Conservation (phyloP, 2,888 invertebrate genomes). For the Limnephilus auricula region DNA sequence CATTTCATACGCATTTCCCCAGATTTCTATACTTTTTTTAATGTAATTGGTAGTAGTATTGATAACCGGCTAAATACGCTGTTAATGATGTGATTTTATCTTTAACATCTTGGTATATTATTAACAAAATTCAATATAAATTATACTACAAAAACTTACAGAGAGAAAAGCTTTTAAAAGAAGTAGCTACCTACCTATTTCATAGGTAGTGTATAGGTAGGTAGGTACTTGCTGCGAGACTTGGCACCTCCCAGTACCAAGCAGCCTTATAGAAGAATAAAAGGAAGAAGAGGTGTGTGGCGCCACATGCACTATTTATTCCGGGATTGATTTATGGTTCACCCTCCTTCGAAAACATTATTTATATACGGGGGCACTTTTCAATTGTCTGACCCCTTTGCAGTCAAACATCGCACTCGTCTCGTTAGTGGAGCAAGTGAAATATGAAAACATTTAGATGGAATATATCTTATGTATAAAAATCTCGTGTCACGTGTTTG, state of each 20-base stretch:
- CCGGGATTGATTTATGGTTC: slow-evolving; percentile 57
- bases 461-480: too few species aligned
- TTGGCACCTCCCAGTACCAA: slow-evolving; percentile 45
- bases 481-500: too few species aligned
- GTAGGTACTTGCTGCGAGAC: slow-evolving; percentile 13
- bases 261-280: slow-evolving; percentile 31
- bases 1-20: too few species aligned
- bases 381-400: slow-evolving; percentile 7
- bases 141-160: slow-evolving; percentile 18
- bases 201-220: too few species aligned
- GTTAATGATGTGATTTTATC: too few species aligned
- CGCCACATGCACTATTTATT: slow-evolving; percentile 51
- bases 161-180: slow-evolving; percentile 55
- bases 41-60: too few species aligned
- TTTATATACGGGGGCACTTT: background rate
- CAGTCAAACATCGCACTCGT: background rate
- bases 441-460: background rate
- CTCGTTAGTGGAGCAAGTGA: background rate
- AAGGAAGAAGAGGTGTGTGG: slow-evolving; percentile 33
- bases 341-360: slow-evolving; percentile 43
- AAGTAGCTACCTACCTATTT: background rate
- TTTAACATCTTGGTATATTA: too few species aligned
- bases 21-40: too few species aligned
- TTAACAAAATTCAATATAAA: too few species aligned
- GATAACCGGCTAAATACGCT: too few species aligned